Conservation (phyloP, 2,888 invertebrate genomes). For the Lasius fuliginosus region DNA sequence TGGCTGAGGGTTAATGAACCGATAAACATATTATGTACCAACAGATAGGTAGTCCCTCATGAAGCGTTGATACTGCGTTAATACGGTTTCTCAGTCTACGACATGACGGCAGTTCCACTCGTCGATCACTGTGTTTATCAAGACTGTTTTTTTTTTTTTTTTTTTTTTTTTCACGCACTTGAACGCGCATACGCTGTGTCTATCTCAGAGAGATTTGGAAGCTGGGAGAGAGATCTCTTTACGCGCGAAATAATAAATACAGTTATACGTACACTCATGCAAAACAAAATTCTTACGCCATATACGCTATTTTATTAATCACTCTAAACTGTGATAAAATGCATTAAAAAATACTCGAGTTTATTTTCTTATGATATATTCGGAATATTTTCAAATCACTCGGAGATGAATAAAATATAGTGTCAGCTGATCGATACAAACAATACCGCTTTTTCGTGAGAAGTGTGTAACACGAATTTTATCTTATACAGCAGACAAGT, state of each 20-base stretch:
- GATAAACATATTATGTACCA: constrained; percentile 13
- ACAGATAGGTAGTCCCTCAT: constrained; percentile 30
- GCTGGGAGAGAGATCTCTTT: background rate
- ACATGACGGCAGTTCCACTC: constrained; percentile 42
- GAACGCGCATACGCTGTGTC: constrained; percentile 12
- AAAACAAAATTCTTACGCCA: too few relatives aligned
- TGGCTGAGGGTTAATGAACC: constrained; percentile 58
- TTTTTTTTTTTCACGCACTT: constrained; percentile 18
- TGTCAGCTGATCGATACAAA: background rate
- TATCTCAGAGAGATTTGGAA: constrained; percentile 6
- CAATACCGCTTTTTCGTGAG: background rate
- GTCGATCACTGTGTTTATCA: constrained; percentile 61
- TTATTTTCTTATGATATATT: background rate
- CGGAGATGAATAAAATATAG: background rate
- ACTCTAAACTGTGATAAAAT: constrained; percentile 5
- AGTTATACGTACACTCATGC: too few relatives aligned
- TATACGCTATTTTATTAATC: background rate
- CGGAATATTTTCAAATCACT: background rate
- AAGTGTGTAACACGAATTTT: constrained; percentile 16
- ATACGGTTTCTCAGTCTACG: constrained; percentile 57
- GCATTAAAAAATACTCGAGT: constrained; percentile 7
- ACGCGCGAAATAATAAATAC: background rate
- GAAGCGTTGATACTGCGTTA: constrained; percentile 20
- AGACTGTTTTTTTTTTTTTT: constrained; percentile 14
- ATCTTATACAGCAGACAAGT: constrained; percentile 23